These are phyloP conservation scores for Tetragnatha montana DNA, from an alignment of 2,888 invertebrate species.

Conservation along the genomic window DNA sequence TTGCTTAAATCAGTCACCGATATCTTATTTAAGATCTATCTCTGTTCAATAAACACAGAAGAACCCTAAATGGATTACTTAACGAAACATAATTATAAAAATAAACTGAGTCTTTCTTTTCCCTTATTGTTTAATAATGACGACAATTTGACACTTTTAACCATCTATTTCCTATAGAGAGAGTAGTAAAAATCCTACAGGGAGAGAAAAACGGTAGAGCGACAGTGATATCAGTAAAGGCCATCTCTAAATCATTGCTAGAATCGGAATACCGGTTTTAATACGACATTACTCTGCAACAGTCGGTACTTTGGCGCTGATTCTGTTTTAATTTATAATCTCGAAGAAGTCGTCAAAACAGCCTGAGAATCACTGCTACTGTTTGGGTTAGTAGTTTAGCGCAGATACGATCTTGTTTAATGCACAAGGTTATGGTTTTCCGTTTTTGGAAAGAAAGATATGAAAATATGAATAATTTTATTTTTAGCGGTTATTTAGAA, in stretches of 20 bases:
- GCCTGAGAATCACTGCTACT: background rate
- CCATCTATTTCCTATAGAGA: background rate
- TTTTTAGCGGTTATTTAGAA: no score
- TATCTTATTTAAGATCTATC: no score
- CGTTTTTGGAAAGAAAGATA: background rate
- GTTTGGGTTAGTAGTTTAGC: background rate
- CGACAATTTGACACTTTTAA: background rate
- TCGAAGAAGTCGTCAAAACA: background rate
- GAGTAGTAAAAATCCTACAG: background rate
- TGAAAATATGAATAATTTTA: background rate
- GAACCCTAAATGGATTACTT: no score
- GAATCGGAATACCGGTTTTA: slow-evolving; percentile 10
- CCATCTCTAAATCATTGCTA: slow-evolving; percentile 2
- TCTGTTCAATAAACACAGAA: no score
- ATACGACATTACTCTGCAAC: slow-evolving; percentile 15
- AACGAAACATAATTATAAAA: no score
- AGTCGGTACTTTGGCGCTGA: background rate
- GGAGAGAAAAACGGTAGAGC: background rate
- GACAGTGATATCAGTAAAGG: background rate
- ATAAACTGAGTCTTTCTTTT: no score
- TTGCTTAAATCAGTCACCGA: no score
- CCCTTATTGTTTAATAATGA: no score
- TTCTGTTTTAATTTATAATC: slow-evolving; percentile 31
- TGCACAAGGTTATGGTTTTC: background rate
- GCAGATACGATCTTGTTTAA: background rate